Conservation (phyloP, 53 echinoderm and acorn worm species). For the Crossaster papposus region DNA sequence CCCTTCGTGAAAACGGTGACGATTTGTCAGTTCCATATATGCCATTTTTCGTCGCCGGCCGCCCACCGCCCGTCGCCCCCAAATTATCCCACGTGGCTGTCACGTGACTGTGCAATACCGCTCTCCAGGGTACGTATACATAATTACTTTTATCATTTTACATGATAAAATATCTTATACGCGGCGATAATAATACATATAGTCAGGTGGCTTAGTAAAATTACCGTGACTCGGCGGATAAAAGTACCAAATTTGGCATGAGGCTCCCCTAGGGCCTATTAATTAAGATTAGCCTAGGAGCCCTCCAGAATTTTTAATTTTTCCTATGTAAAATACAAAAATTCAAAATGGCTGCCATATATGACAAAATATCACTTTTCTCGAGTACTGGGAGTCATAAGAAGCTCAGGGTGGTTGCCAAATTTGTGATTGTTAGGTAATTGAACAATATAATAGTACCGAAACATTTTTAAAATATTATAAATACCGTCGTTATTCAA, state of each 20-base stretch:
- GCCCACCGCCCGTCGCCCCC: too few species aligned
- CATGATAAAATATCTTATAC: too few species aligned
- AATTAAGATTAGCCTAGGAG: background rate
- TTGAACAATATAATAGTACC: background rate
- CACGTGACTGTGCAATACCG: too few species aligned
- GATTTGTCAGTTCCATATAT: too few species aligned
- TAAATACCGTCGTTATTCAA: too few species aligned
- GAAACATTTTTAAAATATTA: background rate
- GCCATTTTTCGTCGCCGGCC: too few species aligned
- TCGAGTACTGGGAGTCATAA: background rate
- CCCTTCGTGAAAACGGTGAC: too few species aligned
- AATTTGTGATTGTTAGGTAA: background rate
- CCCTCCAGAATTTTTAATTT: background rate
- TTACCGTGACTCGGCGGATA: conserved; percentile 25
- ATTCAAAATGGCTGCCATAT: conserved; percentile 14
- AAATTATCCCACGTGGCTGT: too few species aligned
- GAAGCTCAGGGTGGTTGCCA: background rate
- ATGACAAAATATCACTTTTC: background rate
- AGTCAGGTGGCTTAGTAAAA: conserved; percentile 16
- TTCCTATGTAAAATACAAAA: background rate
- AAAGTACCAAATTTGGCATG: conserved; percentile 27
- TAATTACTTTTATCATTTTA: too few species aligned
- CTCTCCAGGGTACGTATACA: too few species aligned
- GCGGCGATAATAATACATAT: too few species aligned
- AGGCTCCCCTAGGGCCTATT: conserved; percentile 1